phyloP scores from a whole-genome alignment of 2,797 vertebrate genomes.

The Characodon lateralis region DNA sequence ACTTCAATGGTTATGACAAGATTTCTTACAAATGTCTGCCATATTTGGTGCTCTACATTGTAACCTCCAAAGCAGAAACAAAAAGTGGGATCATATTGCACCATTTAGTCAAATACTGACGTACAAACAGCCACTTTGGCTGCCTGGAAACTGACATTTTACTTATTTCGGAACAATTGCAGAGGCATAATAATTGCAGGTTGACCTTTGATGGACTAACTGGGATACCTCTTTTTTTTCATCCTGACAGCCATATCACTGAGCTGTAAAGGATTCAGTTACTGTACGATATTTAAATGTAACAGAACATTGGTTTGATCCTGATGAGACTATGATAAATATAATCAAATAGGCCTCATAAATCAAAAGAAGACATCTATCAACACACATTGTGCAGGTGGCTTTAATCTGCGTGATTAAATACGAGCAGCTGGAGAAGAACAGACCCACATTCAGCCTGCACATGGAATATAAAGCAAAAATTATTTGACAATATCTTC shows the following conservation, averaged over 20 bases:
- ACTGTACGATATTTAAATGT: not conserved
- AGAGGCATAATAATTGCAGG: not conserved
- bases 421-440: not conserved
- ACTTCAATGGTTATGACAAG: not conserved
- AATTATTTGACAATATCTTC: not conserved
- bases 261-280: not conserved
- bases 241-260: not conserved
- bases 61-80: not conserved
- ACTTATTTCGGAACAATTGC: not conserved
- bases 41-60: not conserved
- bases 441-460: not conserved
- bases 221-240: not conserved
- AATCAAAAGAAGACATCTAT: not conserved
- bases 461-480: not conserved
- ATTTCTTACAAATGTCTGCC: not conserved
- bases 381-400: slow-evolving; percentile 1
- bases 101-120: not conserved
- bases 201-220: not conserved
- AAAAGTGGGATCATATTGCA: not conserved
- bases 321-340: not conserved
- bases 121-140: not conserved
- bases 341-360: not conserved
- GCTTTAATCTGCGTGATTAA: not conserved
- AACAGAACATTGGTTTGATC: not conserved
- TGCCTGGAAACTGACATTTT: not conserved